Evolutionary conservation across 2,797 vertebrate genomes (phyloP).

Genomic region (Sarcoramphus papa): DNA sequence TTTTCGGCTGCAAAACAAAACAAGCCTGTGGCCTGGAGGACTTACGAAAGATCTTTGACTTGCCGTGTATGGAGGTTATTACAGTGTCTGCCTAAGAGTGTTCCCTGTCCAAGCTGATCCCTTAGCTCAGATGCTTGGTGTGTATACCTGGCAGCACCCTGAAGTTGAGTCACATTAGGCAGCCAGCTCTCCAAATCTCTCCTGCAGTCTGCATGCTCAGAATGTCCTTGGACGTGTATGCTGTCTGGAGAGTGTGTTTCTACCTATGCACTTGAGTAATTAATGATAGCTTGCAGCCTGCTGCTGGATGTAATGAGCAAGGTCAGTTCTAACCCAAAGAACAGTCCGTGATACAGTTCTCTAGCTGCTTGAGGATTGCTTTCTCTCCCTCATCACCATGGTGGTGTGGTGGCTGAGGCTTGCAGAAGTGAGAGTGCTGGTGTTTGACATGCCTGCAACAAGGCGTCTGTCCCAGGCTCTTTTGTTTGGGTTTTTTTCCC

Average conservation of each 20-base stretch:
- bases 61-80: not conserved
- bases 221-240: not conserved
- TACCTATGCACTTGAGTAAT: not conserved
- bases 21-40: not conserved
- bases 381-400: accelerated
- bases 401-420: not conserved
- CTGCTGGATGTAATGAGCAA: not conserved
- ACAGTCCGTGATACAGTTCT: not conserved
- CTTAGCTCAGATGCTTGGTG: not conserved
- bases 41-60: not conserved
- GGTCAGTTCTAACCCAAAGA: not conserved
- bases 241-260: not conserved
- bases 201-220: not conserved
- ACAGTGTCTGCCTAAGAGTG: not conserved
- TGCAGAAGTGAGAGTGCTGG: not conserved
- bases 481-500: not conserved
- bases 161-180: not conserved
- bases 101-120: not conserved
- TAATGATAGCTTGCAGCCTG: not conserved
- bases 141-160: not conserved
- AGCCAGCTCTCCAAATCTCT: not conserved
- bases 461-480: not conserved
- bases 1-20: not conserved
- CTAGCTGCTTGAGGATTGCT: not conserved
- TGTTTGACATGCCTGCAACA: accelerated